Evolutionary conservation across 64 coral and sea anemone species (phyloP), one percentile per base, ranked within the genome.

Genomic region (Pachyseris speciosa): DNA sequence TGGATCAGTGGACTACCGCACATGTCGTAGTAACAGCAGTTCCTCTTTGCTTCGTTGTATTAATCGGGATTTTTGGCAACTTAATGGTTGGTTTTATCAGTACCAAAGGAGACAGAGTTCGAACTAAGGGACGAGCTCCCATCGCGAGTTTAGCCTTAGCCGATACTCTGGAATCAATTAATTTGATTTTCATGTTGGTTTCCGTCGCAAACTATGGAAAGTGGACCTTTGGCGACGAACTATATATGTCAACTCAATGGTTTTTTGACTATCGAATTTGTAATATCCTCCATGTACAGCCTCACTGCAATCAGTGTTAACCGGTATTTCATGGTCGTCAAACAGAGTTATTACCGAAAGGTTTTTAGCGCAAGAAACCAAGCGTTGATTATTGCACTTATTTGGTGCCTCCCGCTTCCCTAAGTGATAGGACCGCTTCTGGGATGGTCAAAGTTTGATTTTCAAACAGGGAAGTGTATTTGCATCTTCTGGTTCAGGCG

Each of bases 401-500:
- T 94, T 29, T 94, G 93, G 93, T 77, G 83, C 32, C 47, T 94
- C 13, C 93, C 93, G 25, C 93, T 94, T 3, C 55, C 67, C 4
- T 90, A 90, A 50, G 93, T 87, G 31, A 67, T 94, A 2, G 79
- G 87, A n/a, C 93, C 93, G 10, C 43, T 94, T 28, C 37, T 90
- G 37, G 93, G 93, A 2, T 94, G 93, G 93, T 94, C 93, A 32
- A 74, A 83, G 12, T 94, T 72, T 61, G 80, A 85, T 26, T 94
- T 94, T 59, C 93, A 94, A 71, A 11, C 57, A 0, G 75, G 72
- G 2, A 90, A 90, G 29, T 87, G 87, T 0, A 58, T 86, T 12
- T 94, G 93, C 22, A 50, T 94, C 20, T 94, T 90, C 42, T 90
- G 84, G 39, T 94, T 94, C 69, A 94, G 93, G 22, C 83, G 72